Evolutionary conservation across 2,797 vertebrate genomes (phyloP), one percentile per base, ranked within the genome.

Genomic region (Pelochelys cantorii): DNA sequence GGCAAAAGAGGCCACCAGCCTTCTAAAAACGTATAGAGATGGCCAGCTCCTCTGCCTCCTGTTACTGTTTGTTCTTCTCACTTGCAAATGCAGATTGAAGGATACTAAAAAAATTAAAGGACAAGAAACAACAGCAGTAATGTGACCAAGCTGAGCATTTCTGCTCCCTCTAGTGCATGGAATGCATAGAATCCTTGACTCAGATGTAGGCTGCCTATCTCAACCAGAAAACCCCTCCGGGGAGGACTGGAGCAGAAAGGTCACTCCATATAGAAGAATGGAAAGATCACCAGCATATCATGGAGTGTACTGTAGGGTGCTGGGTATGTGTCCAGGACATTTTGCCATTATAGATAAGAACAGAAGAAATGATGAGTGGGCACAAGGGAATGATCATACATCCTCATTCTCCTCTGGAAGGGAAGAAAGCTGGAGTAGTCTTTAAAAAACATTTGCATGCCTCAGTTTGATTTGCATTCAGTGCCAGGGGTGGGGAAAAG

Each of bases 311-410:
- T 7, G 7, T 37, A 83, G 65, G 31, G 20, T 1, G 1, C 10
- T 29, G 31, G 90, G 2, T 3, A 5, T 59, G 57, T 31, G 22
- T 90, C 29, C 34, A 68, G 90, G 81, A 23, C 62, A 55, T 5
- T 79, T 1, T 31, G 25, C 11, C 84, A 27, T 31, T 18, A 79
- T 55, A 75, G 0, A 0, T 55, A 56, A 90, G 88, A 56, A 53
- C 1, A 1, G 11, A n/a, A 17, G 5, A 22, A 74, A 85, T 1
- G 0, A 65, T 60, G 14, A 86, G 3, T 3, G 37, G 14, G 18
- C 29, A 86, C 12, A 59, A 29, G 7, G 53, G 81, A 90, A 87
- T 9, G 3, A 7, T 22, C 22, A 85, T n/a, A 2, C 42, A 89
- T 5, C 3, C 56, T 81, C 56, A 59, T 81, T 29, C 34, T 60